phyloP scores from a whole-genome alignment of 92 coral and sea anemone genomes.

The Palythoa caribaeorum region DNA sequence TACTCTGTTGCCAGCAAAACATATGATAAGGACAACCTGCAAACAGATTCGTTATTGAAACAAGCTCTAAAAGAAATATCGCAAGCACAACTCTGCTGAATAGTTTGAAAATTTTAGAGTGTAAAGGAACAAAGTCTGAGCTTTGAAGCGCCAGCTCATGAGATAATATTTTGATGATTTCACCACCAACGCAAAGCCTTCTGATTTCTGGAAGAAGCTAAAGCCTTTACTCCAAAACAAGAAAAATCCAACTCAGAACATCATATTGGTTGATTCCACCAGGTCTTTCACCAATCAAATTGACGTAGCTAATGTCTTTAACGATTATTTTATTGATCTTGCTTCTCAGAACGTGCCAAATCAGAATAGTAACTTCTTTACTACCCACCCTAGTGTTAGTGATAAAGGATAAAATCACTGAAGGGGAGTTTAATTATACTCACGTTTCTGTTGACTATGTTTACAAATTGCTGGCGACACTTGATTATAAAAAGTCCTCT shows the following conservation, averaged over 20 bases:
- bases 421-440: background rate
- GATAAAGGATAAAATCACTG: conserved; percentile 19
- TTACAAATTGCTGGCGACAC: no score
- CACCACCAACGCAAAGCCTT: conserved; percentile 14
- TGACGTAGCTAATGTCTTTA: background rate
- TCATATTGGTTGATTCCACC: background rate
- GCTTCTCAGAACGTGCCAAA: conserved; percentile 32
- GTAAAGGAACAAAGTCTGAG: conserved; percentile 27
- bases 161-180: conserved; percentile 32
- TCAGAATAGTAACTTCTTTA: conserved; percentile 4
- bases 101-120: conserved; percentile 20
- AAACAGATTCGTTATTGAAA: conserved; percentile 1
- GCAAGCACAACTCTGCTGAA: conserved; percentile 30
- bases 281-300: no score
- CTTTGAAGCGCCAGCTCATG: conserved; percentile 35
- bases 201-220: conserved; percentile 60
- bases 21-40: no score
- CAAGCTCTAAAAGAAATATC: conserved; percentile 43
- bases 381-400: conserved; percentile 43
- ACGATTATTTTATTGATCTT: conserved; percentile 41
- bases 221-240: conserved; percentile 55
- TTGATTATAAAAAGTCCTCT: no score
- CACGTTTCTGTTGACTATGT: background rate
- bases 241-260: conserved; percentile 24
- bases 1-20: no score